phyloP scores from a whole-genome alignment of 2,797 vertebrate genomes.

The Phataginus tricuspis region DNA sequence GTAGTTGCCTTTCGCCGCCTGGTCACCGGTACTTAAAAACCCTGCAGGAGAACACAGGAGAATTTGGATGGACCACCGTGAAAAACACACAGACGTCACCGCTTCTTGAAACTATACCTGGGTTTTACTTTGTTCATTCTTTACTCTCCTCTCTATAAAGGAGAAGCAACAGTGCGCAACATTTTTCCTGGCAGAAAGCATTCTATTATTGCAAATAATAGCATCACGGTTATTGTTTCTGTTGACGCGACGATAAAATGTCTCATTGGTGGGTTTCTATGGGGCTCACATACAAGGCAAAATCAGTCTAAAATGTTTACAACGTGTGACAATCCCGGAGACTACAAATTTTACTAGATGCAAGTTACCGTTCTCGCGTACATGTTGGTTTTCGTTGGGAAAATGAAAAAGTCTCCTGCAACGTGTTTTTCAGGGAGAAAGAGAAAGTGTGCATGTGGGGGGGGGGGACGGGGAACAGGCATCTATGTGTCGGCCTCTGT shows the following conservation, averaged over 20 bases:
- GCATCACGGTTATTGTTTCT: accelerated
- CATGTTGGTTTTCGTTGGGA: background rate
- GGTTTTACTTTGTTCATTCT: accelerated
- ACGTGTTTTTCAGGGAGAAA: background rate
- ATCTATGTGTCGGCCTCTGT: accelerated
- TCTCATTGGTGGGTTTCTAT: accelerated
- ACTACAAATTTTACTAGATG: background rate
- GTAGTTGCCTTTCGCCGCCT: constrained; percentile 98
- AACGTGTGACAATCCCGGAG: accelerated
- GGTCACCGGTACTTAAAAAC: constrained; percentile 97
- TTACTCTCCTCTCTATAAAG: accelerated
- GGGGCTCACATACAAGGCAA: accelerated
- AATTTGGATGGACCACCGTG: accelerated
- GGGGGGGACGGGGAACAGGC: accelerated
- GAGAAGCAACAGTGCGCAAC: accelerated
- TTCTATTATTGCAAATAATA: accelerated
- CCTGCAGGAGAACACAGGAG: constrained; percentile 84
- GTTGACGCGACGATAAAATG: accelerated
- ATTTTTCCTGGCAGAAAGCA: accelerated
- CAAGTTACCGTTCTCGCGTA: accelerated
- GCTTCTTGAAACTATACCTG: background rate
- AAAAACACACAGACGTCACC: accelerated
- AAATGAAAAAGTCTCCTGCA: background rate
- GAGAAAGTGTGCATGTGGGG: accelerated
- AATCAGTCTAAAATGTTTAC: background rate